Conservation (phyloP, 1,140 invertebrate genomes). For the Drosophila melanica region DNA sequence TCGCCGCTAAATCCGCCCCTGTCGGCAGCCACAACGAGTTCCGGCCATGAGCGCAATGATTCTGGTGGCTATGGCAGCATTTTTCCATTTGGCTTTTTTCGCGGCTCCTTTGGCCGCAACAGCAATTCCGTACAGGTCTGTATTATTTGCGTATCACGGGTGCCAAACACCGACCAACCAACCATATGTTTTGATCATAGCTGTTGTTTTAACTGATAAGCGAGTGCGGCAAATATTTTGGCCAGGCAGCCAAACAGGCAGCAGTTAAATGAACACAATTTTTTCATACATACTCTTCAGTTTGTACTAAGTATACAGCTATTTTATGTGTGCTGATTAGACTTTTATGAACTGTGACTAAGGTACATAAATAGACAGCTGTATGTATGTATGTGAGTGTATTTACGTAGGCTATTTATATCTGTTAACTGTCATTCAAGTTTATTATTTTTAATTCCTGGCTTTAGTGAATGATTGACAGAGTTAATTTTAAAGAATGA, state of each 20-base stretch:
- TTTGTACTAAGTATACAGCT: not conserved
- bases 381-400: not conserved
- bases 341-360: constrained; percentile 25
- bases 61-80: constrained; percentile 76
- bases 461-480: not conserved
- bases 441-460: not conserved
- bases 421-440: not conserved
- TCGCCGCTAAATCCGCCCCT: constrained; percentile 72
- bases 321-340: constrained; percentile 38
- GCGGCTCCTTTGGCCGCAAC: constrained; percentile 69
- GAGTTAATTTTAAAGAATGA: not conserved
- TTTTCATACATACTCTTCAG: constrained; percentile 13
- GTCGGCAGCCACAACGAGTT: constrained; percentile 35
- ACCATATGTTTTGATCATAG: constrained; percentile 45
- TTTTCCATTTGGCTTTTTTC: constrained; percentile 77
- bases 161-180: not conserved
- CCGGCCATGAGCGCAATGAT: constrained; percentile 54
- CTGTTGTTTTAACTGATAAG: constrained; percentile 50
- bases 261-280: constrained; percentile 24
- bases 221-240: constrained; percentile 14
- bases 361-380: not conserved
- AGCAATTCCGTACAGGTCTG: constrained; percentile 71
- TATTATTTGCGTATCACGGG: constrained; percentile 14
- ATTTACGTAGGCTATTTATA: not conserved
- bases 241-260: constrained; percentile 18